These are phyloP conservation scores for Knipowitschia caucasica DNA, from an alignment of 2,797 vertebrate species.

Conservation along the genomic window DNA sequence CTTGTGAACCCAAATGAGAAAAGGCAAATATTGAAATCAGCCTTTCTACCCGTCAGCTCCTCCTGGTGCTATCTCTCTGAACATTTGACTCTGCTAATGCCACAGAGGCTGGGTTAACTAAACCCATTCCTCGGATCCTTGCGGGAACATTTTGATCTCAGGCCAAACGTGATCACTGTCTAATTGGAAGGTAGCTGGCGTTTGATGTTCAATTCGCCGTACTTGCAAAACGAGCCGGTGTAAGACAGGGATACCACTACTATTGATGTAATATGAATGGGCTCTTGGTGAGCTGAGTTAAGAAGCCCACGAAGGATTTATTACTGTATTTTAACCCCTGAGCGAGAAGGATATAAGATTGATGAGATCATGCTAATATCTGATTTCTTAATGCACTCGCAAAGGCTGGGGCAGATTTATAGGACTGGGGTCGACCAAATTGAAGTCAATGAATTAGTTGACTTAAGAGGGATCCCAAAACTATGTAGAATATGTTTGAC, in stretches of 20 bases:
- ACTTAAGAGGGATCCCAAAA: no score
- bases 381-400: conserved; percentile 40
- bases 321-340: conserved; percentile 57
- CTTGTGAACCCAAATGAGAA: background rate
- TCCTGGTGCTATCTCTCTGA: conserved; percentile 34
- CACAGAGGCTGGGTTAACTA: conserved; percentile 31
- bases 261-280: conserved; percentile 74
- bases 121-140: conserved; percentile 40
- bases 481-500: no score
- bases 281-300: conserved; percentile 37
- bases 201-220: conserved; percentile 63
- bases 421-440: no score
- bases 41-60: conserved; percentile 41
- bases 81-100: conserved; percentile 41
- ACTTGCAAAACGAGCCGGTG: background rate
- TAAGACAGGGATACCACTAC: conserved; percentile 23
- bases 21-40: conserved; percentile 23
- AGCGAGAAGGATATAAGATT: conserved; percentile 39
- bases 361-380: conserved; percentile 43
- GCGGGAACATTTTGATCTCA: conserved; percentile 61
- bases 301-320: conserved; percentile 43
- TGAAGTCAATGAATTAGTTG: no score
- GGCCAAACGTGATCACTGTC: conserved; percentile 59
- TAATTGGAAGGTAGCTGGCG: conserved; percentile 63
- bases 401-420: conserved; percentile 6